Evolutionary conservation across 2,113 vertebrate species (phyloP).

Genomic region (Percopsis transmontana): DNA sequence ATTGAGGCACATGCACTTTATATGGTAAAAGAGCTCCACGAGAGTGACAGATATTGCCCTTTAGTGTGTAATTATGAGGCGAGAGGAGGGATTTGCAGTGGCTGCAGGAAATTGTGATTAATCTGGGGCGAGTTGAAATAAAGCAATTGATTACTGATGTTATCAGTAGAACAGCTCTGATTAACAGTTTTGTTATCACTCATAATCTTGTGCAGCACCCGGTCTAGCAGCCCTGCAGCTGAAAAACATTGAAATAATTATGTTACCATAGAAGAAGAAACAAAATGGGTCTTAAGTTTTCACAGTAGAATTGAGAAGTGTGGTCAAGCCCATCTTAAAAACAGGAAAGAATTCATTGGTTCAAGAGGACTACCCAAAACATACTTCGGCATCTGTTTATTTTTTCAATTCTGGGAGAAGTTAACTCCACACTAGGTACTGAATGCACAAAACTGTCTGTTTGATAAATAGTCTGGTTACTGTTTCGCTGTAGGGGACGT

Average conservation of each 20-base stretch:
- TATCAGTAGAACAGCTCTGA: constrained; percentile 8
- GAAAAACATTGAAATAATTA: background rate
- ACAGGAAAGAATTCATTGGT: background rate
- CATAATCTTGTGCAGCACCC: background rate
- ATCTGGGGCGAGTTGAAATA: constrained; percentile 17
- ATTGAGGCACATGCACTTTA: background rate
- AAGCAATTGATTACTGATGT: constrained; percentile 7
- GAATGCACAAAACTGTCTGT: background rate
- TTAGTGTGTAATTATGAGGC: constrained; percentile 7
- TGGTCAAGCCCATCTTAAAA: too few relatives aligned
- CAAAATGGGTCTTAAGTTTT: constrained; percentile 18
- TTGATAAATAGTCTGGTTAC: constrained; percentile 39
- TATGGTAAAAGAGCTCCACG: background rate
- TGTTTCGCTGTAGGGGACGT: constrained; percentile 10
- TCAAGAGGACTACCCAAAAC: background rate
- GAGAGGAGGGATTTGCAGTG: constrained; percentile 10
- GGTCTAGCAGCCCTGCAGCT: background rate
- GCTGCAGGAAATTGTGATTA: constrained; percentile 3
- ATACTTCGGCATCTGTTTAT: too few relatives aligned
- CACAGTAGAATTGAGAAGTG: background rate
- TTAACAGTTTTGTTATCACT: background rate
- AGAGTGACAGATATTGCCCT: constrained; percentile 16
- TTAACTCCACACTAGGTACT: background rate
- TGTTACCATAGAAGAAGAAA: background rate
- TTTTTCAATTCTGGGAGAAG: too few relatives aligned